These are phyloP conservation scores for Neoscelio sp. DNA, from an alignment of 2,888 invertebrate genomes.

Conservation along the genomic window DNA sequence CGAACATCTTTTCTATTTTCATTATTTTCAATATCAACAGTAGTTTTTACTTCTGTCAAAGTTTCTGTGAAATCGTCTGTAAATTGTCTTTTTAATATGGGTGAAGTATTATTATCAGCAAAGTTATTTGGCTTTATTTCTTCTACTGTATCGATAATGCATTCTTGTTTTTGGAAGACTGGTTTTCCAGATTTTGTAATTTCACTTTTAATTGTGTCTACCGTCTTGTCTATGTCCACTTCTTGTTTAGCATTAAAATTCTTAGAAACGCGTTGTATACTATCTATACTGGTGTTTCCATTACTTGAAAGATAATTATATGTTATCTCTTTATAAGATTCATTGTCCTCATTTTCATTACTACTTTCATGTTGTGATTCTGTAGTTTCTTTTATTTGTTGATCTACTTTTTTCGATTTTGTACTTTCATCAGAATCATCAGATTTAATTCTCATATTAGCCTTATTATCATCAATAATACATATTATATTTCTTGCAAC, in stretches of 20 bases:
- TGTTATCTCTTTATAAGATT: slow-evolving; percentile 42
- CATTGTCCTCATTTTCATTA: slow-evolving; percentile 28
- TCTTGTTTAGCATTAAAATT: slow-evolving; percentile 1
- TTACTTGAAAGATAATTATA: slow-evolving; percentile 44
- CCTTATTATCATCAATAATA: slow-evolving; percentile 26
- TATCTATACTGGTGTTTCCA: too few species aligned
- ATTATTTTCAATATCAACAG: neutral
- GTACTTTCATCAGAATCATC: neutral
- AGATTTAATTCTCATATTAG: slow-evolving; percentile 6
- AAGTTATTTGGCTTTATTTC: neutral
- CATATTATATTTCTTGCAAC: slow-evolving; percentile 25
- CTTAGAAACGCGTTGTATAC: neutral
- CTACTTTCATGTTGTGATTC: slow-evolving; percentile 11
- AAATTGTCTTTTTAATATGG: slow-evolving; percentile 34
- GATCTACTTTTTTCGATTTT: neutral
- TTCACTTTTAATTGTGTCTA: slow-evolving; percentile 21
- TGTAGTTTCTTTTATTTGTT: neutral
- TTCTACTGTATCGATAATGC: slow-evolving; percentile 37
- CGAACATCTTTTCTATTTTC: neutral
- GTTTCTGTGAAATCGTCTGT: slow-evolving; percentile 57
- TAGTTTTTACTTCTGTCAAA: slow-evolving; percentile 1
- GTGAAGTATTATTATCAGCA: slow-evolving; percentile 1
- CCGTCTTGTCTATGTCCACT: neutral
- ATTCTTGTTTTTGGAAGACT: slow-evolving; percentile 59
- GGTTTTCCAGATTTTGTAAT: slow-evolving; percentile 29